A percentile compares a stretch with the other conserved stretches of the same genome.
These are phyloP conservation scores for Andrena marginata DNA, from an alignment of 2,888 invertebrate species.

Conservation along the genomic window DNA sequence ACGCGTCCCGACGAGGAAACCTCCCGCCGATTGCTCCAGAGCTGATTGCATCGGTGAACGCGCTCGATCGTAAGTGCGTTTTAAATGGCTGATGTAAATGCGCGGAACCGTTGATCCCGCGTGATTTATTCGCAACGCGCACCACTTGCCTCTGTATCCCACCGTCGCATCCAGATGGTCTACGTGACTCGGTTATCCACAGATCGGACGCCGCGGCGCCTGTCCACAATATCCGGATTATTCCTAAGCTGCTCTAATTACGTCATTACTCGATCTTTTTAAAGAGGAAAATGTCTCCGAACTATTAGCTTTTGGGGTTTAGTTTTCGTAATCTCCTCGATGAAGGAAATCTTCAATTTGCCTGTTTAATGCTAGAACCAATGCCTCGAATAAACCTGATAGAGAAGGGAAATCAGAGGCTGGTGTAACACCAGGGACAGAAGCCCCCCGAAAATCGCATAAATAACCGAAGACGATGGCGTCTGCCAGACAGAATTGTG, in stretches of 20 bases:
- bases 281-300: neutral
- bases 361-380: too few relatives aligned
- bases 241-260: slow-evolving; percentile 41
- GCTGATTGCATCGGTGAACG: slow-evolving; percentile 61
- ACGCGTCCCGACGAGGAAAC: slow-evolving; percentile 11
- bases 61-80: slow-evolving; percentile 62
- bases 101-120: slow-evolving; percentile 76
- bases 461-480: slow-evolving; percentile 38
- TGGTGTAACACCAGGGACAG: neutral
- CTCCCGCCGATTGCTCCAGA: slow-evolving; percentile 41
- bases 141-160: slow-evolving; percentile 29
- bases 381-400: neutral
- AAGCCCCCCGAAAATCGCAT: slow-evolving; percentile 37
- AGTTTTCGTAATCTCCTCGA: too few relatives aligned
- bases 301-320: too few relatives aligned
- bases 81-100: slow-evolving; percentile 76
- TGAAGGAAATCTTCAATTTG: too few relatives aligned
- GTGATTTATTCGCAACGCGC: slow-evolving; percentile 76
- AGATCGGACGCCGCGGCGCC: slow-evolving; percentile 52
- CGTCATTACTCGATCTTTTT: slow-evolving; percentile 32
- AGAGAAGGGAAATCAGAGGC: neutral
- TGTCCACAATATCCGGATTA: slow-evolving; percentile 41
- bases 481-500: slow-evolving; percentile 36
- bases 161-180: slow-evolving; percentile 43
- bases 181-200: slow-evolving; percentile 48